Evolutionary conservation across 1,140 invertebrate species (phyloP).

Genomic region (Zaprionus camerounensis): DNA sequence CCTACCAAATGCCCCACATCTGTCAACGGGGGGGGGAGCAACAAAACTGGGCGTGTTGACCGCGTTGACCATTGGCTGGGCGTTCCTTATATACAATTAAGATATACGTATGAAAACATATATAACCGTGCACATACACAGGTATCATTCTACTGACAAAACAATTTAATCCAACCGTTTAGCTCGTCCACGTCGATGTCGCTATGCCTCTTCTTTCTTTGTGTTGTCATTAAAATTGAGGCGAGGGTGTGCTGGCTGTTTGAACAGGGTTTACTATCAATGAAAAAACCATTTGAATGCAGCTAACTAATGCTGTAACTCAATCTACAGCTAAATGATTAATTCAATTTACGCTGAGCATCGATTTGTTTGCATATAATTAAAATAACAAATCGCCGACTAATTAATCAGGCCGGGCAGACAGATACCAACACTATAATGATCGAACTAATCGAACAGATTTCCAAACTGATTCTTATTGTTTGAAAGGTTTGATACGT

Average conservation of each 20-base stretch:
- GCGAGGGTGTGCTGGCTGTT: slow-evolving; percentile 62
- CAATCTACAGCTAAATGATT: slow-evolving; percentile 46
- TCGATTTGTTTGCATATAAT: slow-evolving; percentile 78
- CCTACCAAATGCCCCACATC: neutral
- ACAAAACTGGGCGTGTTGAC: slow-evolving; percentile 25
- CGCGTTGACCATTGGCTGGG: slow-evolving; percentile 38
- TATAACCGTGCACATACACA: neutral
- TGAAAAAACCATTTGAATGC: slow-evolving; percentile 67
- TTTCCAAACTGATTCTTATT: neutral
- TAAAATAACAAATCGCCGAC: slow-evolving; percentile 68
- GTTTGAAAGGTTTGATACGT: neutral
- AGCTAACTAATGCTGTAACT: slow-evolving; percentile 55
- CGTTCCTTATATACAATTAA: neutral
- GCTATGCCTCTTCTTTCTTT: slow-evolving; percentile 13
- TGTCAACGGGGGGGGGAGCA: neutral
- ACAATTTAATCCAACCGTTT: slow-evolving; percentile 18
- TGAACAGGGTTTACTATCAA: slow-evolving; percentile 62
- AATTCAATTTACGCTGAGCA: slow-evolving; percentile 61
- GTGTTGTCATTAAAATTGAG: slow-evolving; percentile 56
- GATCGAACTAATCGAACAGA: neutral
- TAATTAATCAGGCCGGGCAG: slow-evolving; percentile 13
- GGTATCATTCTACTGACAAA: neutral
- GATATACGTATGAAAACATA: neutral
- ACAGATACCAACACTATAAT: slow-evolving; percentile 6
- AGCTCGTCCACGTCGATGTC: neutral